These are phyloP conservation scores for Protodeltote pygarga DNA, from an alignment of 2,888 invertebrate genomes.

Conservation along the genomic window DNA sequence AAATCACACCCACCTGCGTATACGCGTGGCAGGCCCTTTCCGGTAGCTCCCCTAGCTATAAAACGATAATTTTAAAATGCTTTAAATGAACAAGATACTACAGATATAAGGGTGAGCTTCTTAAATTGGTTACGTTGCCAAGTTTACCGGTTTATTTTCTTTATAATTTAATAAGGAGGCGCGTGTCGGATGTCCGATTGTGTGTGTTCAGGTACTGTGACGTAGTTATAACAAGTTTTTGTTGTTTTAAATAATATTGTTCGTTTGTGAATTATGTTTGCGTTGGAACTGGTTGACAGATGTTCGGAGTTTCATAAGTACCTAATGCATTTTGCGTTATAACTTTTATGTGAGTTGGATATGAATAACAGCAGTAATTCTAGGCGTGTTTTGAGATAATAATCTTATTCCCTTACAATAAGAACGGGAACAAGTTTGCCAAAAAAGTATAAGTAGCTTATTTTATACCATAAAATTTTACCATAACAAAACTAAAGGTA, in stretches of 20 bases:
- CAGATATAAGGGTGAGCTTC: constrained; percentile 19
- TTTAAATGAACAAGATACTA: constrained; percentile 28
- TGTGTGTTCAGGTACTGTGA: constrained; percentile 70
- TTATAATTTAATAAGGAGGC: constrained; percentile 82
- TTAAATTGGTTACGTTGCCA: constrained; percentile 34
- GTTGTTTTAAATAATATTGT: constrained; percentile 51
- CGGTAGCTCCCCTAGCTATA: constrained; percentile 64
- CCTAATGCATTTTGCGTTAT: neutral
- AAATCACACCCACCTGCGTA: constrained; percentile 71
- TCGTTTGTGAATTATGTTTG: constrained; percentile 44
- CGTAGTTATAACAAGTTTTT: constrained; percentile 58
- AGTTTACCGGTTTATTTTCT: constrained; percentile 73
- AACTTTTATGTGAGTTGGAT: neutral
- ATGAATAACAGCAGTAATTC: neutral
- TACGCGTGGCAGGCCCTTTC: constrained; percentile 74
- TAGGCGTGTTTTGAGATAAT: too few species aligned
- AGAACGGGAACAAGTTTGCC: too few species aligned
- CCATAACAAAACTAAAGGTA: constrained; percentile 9
- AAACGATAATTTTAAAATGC: constrained; percentile 51
- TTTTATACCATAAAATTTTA: constrained; percentile 5
- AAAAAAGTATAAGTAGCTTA: neutral
- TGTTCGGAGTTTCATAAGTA: constrained; percentile 18
- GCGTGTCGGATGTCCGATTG: constrained; percentile 76
- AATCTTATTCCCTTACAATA: too few species aligned
- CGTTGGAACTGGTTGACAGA: constrained; percentile 42